Conservation (phyloP, 2,888 invertebrate species). For the Clostera curtula region DNA sequence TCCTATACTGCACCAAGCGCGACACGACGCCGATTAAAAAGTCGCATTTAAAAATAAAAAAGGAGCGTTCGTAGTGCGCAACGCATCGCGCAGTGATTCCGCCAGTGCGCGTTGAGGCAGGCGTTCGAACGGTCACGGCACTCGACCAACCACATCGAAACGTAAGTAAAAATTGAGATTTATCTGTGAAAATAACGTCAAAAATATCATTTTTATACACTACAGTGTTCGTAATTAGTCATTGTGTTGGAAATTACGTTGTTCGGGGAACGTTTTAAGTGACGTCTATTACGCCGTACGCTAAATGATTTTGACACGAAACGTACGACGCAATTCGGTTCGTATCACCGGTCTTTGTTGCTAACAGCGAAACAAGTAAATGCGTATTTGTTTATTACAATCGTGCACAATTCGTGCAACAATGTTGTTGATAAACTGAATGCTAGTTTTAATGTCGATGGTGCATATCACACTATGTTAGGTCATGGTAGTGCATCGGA, state of each 20-base stretch:
- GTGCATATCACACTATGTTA: constrained; percentile 11
- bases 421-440: constrained; percentile 19
- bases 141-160: constrained; percentile 24
- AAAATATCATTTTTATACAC: constrained; percentile 12
- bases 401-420: constrained; percentile 24
- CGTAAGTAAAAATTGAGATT: constrained; percentile 42
- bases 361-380: constrained; percentile 52
- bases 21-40: constrained; percentile 32
- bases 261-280: constrained; percentile 40
- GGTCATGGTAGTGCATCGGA: constrained; percentile 19
- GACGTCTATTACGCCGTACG: constrained; percentile 61
- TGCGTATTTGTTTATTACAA: constrained; percentile 44
- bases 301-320: constrained; percentile 37
- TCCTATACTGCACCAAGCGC: too few relatives aligned
- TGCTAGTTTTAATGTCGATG: constrained; percentile 6
- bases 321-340: constrained; percentile 54
- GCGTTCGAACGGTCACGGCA: constrained; percentile 42
- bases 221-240: constrained; percentile 15
- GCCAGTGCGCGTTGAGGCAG: constrained; percentile 53
- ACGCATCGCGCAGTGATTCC: constrained; percentile 29
- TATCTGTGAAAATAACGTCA: constrained; percentile 34
- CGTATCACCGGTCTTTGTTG: constrained; percentile 58
- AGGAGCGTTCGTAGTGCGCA: constrained; percentile 44
- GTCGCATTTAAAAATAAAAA: constrained; percentile 43
- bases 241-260: constrained; percentile 10